Evolutionary conservation across 2,888 invertebrate species (phyloP), one percentile per base, ranked within the genome.

Genomic region (Drosophila ezoana): DNA sequence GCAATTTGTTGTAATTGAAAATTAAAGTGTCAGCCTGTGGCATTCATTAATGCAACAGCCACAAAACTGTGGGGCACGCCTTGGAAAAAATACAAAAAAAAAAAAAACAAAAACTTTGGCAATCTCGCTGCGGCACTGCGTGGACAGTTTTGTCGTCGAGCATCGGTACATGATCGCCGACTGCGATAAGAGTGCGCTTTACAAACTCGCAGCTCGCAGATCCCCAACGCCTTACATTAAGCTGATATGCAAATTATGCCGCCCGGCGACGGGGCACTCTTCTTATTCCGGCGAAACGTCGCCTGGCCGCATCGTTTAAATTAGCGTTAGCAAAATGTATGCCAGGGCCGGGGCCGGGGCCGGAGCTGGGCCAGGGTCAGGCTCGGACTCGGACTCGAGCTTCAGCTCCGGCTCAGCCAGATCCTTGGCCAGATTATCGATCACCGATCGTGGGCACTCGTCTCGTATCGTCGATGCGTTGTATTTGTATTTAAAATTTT

Each of bases 11-110:
- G 87, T 87, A 89, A 87, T 87, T 87, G 87, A 87, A 87, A 87
- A 89, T 89, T 87, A 89, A 89, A 87, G 88, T 87, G 89, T 89
- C 83, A 86, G 86, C 87, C 89, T 83, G 76, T 88, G 87, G 87
- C 87, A 75, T 85, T 84, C 81, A 84, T 83, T 81, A 78, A 80
- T 71, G 76, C 73, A 70, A 71, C 62, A 59, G 61, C 67, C 59
- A 60, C 76, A 75, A 66, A 76, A 52, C 77, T 72, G 54, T 62
- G 72, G 28, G 65, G 45, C 72, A 72, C 77, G 77, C 77, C 74
- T 37, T 37, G 2, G 44, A 4, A 23, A 54, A 11, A 11, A 0
- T 0, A 18, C 13, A 23, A 38, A 51, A 37, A 20, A 3, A 23
- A 11, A 3, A 49, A 14, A 2, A 20, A 37, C 2, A 20, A 3